These are phyloP conservation scores for Ypsolopha scabrella DNA, from an alignment of 2,888 invertebrate genomes.

Conservation along the genomic window DNA sequence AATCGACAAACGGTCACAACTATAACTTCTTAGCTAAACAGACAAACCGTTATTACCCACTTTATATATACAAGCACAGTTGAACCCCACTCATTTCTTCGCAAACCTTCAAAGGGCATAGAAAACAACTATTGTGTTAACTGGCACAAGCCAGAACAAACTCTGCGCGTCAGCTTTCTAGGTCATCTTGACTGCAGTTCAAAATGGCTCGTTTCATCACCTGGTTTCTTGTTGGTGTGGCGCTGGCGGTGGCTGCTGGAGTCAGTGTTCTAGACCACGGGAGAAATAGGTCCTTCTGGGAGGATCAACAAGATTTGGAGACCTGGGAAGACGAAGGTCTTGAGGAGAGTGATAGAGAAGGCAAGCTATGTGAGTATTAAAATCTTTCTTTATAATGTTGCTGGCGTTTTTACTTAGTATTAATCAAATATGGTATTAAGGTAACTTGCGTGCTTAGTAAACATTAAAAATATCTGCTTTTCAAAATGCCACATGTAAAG, in stretches of 20 bases:
- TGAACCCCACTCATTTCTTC: constrained; percentile 34
- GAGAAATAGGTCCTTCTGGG: not conserved
- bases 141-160: not conserved
- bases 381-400: too few species aligned
- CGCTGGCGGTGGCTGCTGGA: constrained; percentile 29
- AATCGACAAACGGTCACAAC: constrained; percentile 52
- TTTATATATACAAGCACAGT: constrained; percentile 43
- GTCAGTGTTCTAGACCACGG: constrained; percentile 21
- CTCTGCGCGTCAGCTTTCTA: not conserved
- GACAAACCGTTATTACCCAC: constrained; percentile 48
- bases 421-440: too few species aligned
- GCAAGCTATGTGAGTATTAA: constrained; percentile 44
- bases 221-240: constrained; percentile 18
- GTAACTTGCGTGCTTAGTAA: too few species aligned
- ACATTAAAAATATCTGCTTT: too few species aligned
- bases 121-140: constrained; percentile 10
- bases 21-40: constrained; percentile 50
- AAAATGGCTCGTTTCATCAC: constrained; percentile 30
- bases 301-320: constrained; percentile 20
- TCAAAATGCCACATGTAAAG: too few species aligned
- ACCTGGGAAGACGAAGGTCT: constrained; percentile 9
- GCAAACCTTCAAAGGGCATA: not conserved
- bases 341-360: constrained; percentile 22
- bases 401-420: too few species aligned
- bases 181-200: constrained; percentile 7